Evolutionary conservation across 2,888 invertebrate species (phyloP).

Genomic region (Antheraea assamensis): DNA sequence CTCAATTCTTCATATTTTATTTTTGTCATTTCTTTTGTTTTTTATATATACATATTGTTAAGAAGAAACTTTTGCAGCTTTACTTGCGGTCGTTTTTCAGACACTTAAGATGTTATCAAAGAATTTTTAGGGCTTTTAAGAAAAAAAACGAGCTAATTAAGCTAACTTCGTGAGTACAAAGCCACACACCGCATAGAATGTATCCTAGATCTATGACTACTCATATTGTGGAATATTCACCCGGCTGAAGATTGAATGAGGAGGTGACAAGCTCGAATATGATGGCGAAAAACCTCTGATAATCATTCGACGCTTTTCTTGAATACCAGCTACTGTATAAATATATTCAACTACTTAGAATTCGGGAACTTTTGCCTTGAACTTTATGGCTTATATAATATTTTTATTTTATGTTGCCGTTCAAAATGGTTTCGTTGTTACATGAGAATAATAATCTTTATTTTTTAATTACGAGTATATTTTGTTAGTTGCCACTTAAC

Average conservation of each 20-base stretch:
- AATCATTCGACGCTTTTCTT: neutral
- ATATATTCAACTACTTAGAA: neutral
- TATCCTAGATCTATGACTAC: neutral
- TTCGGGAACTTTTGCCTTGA: neutral
- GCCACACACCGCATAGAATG: neutral
- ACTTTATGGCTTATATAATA: neutral
- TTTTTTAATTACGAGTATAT: no score
- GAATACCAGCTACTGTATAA: neutral
- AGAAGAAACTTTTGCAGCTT: no score
- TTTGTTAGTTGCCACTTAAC: no score
- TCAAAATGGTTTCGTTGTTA: no score
- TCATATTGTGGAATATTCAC: neutral
- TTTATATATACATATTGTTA: neutral
- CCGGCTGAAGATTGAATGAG: neutral
- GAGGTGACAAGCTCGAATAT: neutral
- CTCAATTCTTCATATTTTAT: conserved; percentile 27
- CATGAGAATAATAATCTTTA: no score
- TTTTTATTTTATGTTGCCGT: neutral
- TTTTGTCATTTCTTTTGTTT: neutral
- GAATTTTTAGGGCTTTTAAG: no score
- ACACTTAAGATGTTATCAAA: no score
- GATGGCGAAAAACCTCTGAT: neutral
- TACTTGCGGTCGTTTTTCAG: no score
- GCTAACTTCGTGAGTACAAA: neutral
- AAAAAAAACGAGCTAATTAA: no score